phyloP scores from a whole-genome alignment of 2,888 invertebrate genomes.

The Pristionchus entomophagus region DNA sequence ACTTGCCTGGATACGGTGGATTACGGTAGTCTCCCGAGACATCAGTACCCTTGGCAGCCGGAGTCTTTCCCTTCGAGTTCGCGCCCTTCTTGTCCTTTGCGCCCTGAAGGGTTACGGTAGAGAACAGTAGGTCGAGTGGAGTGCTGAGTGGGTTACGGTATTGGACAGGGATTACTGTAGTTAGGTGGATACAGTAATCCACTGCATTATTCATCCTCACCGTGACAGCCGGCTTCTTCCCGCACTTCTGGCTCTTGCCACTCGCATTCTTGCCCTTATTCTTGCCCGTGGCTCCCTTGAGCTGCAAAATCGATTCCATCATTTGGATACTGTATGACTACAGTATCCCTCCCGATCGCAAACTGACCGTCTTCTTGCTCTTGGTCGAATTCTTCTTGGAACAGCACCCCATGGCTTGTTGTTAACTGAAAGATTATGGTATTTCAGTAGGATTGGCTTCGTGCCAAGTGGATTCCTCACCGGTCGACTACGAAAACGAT shows the following conservation, averaged over 20 bases:
- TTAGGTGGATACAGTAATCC: neutral
- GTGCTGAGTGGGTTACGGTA: neutral
- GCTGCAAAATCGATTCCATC: neutral
- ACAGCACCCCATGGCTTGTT: slow-evolving; percentile 4
- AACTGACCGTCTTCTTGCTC: slow-evolving; percentile 24
- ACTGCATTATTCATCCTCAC: neutral
- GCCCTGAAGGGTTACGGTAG: neutral
- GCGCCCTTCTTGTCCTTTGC: neutral
- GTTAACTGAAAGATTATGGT: neutral
- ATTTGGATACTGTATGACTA: no score
- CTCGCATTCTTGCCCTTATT: neutral
- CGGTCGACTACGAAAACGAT: slow-evolving; percentile 12
- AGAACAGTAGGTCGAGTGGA: no score
- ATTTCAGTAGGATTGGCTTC: neutral
- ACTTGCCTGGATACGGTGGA: neutral
- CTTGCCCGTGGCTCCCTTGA: slow-evolving; percentile 12
- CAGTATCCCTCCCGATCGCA: no score
- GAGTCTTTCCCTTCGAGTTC: neutral
- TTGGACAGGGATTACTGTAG: no score
- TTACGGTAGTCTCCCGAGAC: neutral
- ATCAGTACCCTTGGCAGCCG: slow-evolving; percentile 14
- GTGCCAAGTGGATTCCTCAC: neutral
- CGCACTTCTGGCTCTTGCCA: no score
- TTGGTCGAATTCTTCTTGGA: slow-evolving; percentile 2
- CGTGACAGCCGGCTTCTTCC: neutral